Conservation (phyloP, 2,888 invertebrate genomes). For the Polydrusus pterygomalis region DNA sequence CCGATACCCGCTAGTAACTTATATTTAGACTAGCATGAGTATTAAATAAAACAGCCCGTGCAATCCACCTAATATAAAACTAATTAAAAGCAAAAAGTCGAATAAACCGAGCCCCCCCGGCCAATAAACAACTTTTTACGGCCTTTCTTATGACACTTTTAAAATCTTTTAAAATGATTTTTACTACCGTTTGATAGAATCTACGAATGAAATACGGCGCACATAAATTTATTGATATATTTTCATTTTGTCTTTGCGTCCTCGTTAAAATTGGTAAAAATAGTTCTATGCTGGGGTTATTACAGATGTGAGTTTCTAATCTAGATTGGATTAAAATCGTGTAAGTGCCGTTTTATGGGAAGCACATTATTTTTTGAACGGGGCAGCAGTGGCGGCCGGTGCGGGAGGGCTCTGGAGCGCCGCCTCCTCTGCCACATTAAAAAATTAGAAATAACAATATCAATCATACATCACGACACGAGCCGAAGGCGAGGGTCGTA, state of each 20-base stretch:
- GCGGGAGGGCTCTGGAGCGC: too few relatives aligned
- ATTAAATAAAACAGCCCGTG: conserved; percentile 27
- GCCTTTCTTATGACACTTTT: conserved; percentile 53
- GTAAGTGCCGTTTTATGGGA: neutral
- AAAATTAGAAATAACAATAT: too few relatives aligned
- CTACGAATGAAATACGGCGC: conserved; percentile 41
- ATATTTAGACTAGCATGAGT: neutral
- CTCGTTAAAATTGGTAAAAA: conserved; percentile 31
- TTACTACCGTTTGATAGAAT: conserved; percentile 55
- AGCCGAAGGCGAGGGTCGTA: too few relatives aligned
- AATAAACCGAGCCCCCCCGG: conserved; percentile 48
- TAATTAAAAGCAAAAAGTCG: conserved; percentile 49
- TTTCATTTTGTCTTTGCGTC: conserved; percentile 30
- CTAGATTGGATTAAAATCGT: conserved; percentile 12
- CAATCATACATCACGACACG: too few relatives aligned
- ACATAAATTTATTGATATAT: conserved; percentile 50
- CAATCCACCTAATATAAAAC: conserved; percentile 36
- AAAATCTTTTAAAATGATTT: conserved; percentile 53
- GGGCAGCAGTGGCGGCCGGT: too few relatives aligned
- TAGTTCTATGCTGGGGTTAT: conserved; percentile 5
- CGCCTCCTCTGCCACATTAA: too few relatives aligned
- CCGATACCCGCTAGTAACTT: too few relatives aligned
- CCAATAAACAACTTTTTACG: conserved; percentile 54
- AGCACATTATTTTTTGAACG: neutral
- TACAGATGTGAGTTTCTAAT: conserved; percentile 16